phyloP scores from a whole-genome alignment of 2,113 vertebrate species.

The Panthera tigris region DNA sequence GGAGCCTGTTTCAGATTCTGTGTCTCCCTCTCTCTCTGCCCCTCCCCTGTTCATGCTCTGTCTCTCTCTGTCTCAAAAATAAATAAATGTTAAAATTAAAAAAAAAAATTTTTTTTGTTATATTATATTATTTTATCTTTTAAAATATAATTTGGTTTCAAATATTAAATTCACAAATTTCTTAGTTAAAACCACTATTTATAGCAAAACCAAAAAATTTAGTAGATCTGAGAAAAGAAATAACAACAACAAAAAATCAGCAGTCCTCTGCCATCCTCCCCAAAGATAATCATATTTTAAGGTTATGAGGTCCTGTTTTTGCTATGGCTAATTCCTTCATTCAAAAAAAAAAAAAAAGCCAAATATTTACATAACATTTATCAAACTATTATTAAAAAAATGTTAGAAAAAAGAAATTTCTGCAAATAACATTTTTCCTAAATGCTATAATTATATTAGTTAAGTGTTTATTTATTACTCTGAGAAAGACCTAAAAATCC shows the following conservation, averaged over 20 bases:
- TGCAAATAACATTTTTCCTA: neutral
- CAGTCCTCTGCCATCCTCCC: neutral
- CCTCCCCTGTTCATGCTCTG: no score
- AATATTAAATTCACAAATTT: constrained; percentile 17
- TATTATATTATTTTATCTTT: neutral
- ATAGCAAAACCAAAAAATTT: neutral
- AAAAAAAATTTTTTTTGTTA: neutral
- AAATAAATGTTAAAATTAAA: no score
- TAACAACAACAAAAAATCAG: neutral
- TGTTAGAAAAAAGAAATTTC: neutral
- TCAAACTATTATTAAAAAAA: neutral
- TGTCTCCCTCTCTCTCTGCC: no score
- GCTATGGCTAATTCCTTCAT: neutral
- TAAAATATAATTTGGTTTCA: constrained; percentile 9
- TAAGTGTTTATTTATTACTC: neutral
- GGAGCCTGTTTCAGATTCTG: no score
- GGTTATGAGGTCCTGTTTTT: neutral
- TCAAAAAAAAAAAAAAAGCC: neutral
- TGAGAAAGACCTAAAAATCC: constrained; percentile 28
- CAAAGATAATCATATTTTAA: neutral
- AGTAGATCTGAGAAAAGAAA: neutral
- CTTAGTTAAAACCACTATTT: neutral
- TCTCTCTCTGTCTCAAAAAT: no score
- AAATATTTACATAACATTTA: neutral
- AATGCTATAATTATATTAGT: neutral